A percentile compares a stretch with the other conserved stretches of the same genome.
Evolutionary conservation across 2,113 vertebrate genomes (phyloP).

Genomic region (Antidorcas marsupialis): DNA sequence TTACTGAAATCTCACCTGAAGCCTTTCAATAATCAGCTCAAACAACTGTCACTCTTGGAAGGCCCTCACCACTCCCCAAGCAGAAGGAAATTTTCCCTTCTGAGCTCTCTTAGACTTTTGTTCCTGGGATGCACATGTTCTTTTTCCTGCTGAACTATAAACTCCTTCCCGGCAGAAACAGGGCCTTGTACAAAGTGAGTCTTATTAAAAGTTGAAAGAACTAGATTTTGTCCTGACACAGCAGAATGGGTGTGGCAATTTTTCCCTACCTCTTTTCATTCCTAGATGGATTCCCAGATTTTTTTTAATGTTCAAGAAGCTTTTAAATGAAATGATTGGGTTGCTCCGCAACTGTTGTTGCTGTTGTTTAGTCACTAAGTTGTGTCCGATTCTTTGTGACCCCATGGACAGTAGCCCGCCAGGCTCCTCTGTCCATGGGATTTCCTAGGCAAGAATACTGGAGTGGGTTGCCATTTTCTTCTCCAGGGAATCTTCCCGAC

Average conservation of each 20-base stretch:
- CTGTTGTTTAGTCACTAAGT: not conserved
- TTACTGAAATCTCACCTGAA: not conserved
- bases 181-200: not conserved
- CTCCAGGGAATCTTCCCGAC: not conserved
- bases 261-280: not conserved
- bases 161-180: not conserved
- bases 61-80: not conserved
- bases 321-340: conserved; percentile 22
- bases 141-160: not conserved
- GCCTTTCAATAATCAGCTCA: not conserved
- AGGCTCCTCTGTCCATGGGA: not conserved
- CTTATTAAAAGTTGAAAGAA: not conserved
- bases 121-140: not conserved
- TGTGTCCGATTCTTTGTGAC: not conserved
- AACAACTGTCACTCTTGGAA: not conserved
- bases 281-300: not conserved
- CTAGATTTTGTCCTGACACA: not conserved
- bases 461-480: not conserved
- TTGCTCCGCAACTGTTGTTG: not conserved
- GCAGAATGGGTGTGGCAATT: not conserved
- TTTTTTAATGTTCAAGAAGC: not conserved
- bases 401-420: not conserved
- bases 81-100: not conserved
- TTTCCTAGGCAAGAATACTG: not conserved
- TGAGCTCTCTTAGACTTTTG: not conserved